Evolutionary conservation across 2,797 vertebrate species (phyloP), one percentile per base, ranked within the genome.

Genomic region (Sebastes ruberrimus): DNA sequence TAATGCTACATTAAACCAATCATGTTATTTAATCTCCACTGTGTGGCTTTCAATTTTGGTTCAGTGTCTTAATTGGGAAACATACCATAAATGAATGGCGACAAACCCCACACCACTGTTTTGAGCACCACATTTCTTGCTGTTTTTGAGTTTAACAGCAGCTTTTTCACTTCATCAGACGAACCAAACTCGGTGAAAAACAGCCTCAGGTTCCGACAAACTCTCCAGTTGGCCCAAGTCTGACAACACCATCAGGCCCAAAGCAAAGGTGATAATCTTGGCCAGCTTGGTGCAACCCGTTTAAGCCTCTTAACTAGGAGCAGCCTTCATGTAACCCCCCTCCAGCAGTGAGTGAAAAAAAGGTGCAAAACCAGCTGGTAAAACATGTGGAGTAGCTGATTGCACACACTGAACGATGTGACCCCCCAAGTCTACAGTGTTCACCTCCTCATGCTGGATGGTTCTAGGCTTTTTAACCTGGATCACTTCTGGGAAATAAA

Each of bases 381-480:
- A 64, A 78, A 78, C 69, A 33, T 30, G 42, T 74, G 69, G 56
- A 72, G 28, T 6, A 67, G 32, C 56, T 66, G 32, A 56, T 46
- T 1, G 13, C 56, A 78, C 64, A 77, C 46, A 53, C n/a, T 9
- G 7, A 66, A 10, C 42, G 32, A 55, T 23, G 42, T 35, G 52
- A 33, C 62, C 69, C 42, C 71, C 53, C 2, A 5, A 42, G 66
- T 72, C 46, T 46, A 28, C 33, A 56, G 67, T 35, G 62, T 59
- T 74, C 69, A 65, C 78, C 77, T 77, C 64, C 73, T 85, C 60
- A 62, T 73, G n/a, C 59, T 78, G 60, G 60, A 78, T 70, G 65
- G 74, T 64, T 80, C 70, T 2, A 65, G 33, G 23, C 22, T 49
- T 65, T 74, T 49, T 14, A 60, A 69, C 70, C 0, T 4, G 64